Conservation (phyloP, 2,888 invertebrate species). For the Drosophila anceps region DNA sequence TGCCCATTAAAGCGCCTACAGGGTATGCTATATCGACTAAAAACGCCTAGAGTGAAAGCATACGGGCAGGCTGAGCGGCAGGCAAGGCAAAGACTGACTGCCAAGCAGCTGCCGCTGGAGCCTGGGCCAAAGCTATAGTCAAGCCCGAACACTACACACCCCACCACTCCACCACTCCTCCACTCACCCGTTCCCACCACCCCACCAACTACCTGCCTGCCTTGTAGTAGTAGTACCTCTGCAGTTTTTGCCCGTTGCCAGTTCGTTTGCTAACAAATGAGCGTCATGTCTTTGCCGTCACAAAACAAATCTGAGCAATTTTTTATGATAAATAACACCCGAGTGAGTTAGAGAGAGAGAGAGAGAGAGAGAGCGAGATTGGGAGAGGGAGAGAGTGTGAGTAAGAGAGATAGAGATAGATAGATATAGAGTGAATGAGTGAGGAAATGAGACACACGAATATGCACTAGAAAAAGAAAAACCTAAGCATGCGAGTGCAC, state of each 20-base stretch:
- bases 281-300: constrained; percentile 80
- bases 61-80: constrained; percentile 9
- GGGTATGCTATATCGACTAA: constrained; percentile 35
- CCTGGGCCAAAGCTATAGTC: constrained; percentile 18
- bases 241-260: constrained; percentile 34
- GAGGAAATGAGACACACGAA: constrained; percentile 11
- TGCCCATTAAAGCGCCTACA: background rate
- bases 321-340: constrained; percentile 79
- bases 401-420: background rate
- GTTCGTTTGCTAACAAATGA: constrained; percentile 76
- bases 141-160: background rate
- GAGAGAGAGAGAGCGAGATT: background rate
- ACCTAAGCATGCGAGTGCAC: background rate
- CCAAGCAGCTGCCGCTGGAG: constrained; percentile 26
- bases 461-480: constrained; percentile 12
- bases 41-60: constrained; percentile 43
- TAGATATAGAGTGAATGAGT: background rate
- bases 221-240: background rate
- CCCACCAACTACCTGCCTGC: background rate
- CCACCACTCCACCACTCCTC: background rate
- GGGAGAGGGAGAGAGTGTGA: background rate
- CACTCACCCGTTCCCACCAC: background rate
- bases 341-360: constrained; percentile 13
- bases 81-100: background rate
- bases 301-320: constrained; percentile 80